Conservation (phyloP, 2,797 vertebrate species). For the Danionella dracula region DNA sequence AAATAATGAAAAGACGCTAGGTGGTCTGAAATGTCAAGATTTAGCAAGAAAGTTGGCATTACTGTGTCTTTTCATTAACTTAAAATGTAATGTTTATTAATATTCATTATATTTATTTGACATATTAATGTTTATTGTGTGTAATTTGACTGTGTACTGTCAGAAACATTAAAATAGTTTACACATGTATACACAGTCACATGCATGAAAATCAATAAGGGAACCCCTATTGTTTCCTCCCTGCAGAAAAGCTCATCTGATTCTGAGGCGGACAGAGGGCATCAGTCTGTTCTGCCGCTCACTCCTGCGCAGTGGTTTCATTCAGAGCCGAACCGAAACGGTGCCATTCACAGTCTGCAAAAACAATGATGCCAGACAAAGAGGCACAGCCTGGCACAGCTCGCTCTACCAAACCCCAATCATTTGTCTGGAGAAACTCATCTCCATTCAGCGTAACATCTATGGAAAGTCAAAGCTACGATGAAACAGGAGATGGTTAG, state of each 20-base stretch:
- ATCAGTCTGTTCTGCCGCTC: conserved; percentile 82
- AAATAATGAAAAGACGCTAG: no score
- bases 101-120: no score
- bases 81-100: no score
- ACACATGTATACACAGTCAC: no score
- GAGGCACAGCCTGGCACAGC: conserved; percentile 77
- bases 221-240: not conserved
- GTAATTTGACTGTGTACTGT: no score
- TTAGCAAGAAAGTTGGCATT: no score
- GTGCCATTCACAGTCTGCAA: conserved; percentile 87
- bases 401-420: conserved; percentile 87
- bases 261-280: conserved; percentile 84
- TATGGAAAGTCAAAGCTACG: conserved; percentile 93
- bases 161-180: no score
- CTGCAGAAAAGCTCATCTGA: conserved; percentile 89
- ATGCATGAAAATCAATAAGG: no score
- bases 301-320: conserved; percentile 86
- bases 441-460: conserved; percentile 91
- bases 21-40: no score
- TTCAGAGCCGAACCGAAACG: conserved; percentile 94
- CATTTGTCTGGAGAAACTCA: conserved; percentile 88
- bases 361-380: conserved; percentile 77
- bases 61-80: no score
- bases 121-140: no score
- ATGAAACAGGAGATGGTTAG: conserved; percentile 66